Percentiles rank a stretch among this genome's conserved stretches.
phyloP scores from a whole-genome alignment of 2,797 vertebrate species.

The Pangasius macronema region DNA sequence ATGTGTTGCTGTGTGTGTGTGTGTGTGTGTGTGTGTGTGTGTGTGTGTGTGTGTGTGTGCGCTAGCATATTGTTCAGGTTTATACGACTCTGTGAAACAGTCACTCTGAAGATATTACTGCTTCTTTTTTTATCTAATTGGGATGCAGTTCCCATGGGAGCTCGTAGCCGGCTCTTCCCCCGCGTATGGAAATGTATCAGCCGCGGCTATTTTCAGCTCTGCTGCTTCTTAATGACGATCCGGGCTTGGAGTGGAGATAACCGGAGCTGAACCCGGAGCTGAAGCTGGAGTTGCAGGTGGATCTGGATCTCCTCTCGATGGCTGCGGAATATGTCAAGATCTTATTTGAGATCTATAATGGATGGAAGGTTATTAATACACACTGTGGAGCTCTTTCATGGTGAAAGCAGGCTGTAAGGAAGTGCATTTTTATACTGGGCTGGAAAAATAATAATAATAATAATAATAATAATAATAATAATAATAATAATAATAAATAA shows the following conservation, averaged over 20 bases:
- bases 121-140: constrained; percentile 46
- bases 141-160: constrained; percentile 41
- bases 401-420: background rate
- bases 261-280: background rate
- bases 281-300: background rate
- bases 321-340: background rate
- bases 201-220: constrained; percentile 46
- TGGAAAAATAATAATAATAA: background rate
- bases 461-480: no score
- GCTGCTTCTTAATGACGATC: constrained; percentile 40
- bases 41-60: background rate
- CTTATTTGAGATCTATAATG: background rate
- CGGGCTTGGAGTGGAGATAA: background rate
- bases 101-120: constrained; percentile 30
- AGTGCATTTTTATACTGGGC: background rate
- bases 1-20: background rate
- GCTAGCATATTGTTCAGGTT: background rate
- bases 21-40: background rate
- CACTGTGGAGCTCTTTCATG: background rate
- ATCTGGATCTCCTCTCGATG: background rate
- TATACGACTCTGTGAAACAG: background rate
- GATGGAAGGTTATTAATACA: background rate
- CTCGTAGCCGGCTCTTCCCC: constrained; percentile 23
- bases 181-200: constrained; percentile 44
- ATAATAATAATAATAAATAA: no score